Evolutionary conservation across 2,888 invertebrate genomes (phyloP).

Genomic region (Seira musarum): DNA sequence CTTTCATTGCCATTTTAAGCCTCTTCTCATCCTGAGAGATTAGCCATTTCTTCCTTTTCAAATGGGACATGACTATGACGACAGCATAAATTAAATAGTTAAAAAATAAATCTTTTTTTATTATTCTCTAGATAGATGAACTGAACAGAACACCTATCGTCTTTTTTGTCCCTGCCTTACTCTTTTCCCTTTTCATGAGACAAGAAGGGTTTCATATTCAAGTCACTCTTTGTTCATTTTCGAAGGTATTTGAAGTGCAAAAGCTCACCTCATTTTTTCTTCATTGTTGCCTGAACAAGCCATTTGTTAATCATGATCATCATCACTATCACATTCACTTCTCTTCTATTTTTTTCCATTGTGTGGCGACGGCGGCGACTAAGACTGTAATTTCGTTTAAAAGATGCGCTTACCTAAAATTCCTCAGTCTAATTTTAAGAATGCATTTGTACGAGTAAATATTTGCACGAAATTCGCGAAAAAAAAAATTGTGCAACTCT

Average conservation of each 20-base stretch:
- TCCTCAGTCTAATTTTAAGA: too few species aligned
- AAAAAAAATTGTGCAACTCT: not conserved
- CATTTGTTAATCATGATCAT: not conserved
- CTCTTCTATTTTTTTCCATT: too few species aligned
- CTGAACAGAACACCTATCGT: too few species aligned
- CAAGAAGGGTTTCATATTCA: not conserved
- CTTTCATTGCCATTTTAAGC: conserved; percentile 8
- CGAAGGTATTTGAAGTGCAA: not conserved
- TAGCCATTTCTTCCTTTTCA: conserved; percentile 5
- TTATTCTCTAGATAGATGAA: too few species aligned
- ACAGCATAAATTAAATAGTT: not conserved
- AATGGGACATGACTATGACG: not conserved
- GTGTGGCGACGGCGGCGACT: too few species aligned
- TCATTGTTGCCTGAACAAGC: not conserved
- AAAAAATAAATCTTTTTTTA: too few species aligned
- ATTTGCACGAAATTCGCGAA: not conserved
- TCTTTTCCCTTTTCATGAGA: conserved; percentile 11
- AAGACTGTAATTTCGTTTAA: too few species aligned
- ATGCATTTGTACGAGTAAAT: not conserved
- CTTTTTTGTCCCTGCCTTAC: too few species aligned
- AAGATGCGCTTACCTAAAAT: too few species aligned
- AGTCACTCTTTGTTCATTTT: not conserved
- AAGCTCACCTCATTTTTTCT: not conserved
- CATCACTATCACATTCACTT: not conserved
- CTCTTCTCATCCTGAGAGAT: not conserved